Evolutionary conservation across 2,888 invertebrate species (phyloP), one percentile per base, ranked within the genome.

Genomic region (Amblyjoppa proteus): DNA sequence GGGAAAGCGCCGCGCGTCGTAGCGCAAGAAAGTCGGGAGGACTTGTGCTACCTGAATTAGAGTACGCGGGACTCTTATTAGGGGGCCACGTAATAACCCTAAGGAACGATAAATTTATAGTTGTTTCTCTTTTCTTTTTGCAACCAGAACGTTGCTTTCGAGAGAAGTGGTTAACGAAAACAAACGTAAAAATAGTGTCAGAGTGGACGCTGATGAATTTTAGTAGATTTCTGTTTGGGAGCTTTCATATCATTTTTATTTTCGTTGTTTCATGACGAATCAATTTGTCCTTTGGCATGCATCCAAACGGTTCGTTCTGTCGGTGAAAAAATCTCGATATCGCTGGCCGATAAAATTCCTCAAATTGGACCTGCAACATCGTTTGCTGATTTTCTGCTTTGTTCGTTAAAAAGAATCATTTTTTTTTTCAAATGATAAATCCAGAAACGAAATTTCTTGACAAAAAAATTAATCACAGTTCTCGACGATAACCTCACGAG

Each of bases 21-120:
- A 38, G 51, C 34, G 31, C 31, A 49, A 20, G 49, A 75, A 64
- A 61, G 41, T 49, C 51, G 28, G 11, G 38, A 66, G 76, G 38
- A 68, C 41, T 68, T 25, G 38, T 68, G 53, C 51, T 38, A 16
- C 38, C 31, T 49, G 45, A 66, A 76, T 61, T 51, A 13, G 56
- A 20, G 56, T 53, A 38, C 0, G 31, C 38, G 41, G 31, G 49
- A 45, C 64, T 20, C 34, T 11, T 64, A 64, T 31, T 16, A 45
- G 1, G n/a, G 64, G 20, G 49, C 49, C 49, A 75, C 31, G 51
- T 25, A 74, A 74, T 58, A 49, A 49, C 4, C 16, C 16, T 49
- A 75, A 20, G 9, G n/a, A 45, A n/a, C 61, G 28, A 38, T 28
- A 25, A 61, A 73, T 73, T 31, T 1, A 53, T 58, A 16, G 28